A percentile compares a stretch with the other conserved stretches of the same genome.
Evolutionary conservation across 1,140 invertebrate species (phyloP).

Genomic region (Nebria ingens): DNA sequence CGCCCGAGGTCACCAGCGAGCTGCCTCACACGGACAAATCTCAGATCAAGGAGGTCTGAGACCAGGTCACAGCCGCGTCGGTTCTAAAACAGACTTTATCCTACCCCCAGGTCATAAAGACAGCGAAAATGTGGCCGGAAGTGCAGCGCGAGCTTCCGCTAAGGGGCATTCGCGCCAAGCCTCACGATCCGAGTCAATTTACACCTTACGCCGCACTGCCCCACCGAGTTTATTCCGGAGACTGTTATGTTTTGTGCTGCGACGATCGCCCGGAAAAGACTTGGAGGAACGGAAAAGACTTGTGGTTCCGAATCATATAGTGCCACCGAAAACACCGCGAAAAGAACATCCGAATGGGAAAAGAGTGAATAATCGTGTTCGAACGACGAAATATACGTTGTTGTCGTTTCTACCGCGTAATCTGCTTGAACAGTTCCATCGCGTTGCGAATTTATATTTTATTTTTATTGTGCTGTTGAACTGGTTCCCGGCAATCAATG

Average conservation of each 20-base stretch:
- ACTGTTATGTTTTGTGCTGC: slow-evolving; percentile 47
- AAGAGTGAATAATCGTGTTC: slow-evolving; percentile 71
- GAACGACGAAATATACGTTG: slow-evolving; percentile 93
- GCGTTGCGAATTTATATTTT: slow-evolving; percentile 97
- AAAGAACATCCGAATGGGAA: slow-evolving; percentile 76
- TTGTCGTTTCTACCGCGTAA: slow-evolving; percentile 94
- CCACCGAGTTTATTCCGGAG: slow-evolving; percentile 58
- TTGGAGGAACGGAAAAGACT: slow-evolving; percentile 59
- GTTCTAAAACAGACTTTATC: slow-evolving; percentile 78
- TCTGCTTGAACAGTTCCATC: slow-evolving; percentile 94
- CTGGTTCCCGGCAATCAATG: slow-evolving; percentile 88
- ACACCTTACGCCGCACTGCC: slow-evolving; percentile 65
- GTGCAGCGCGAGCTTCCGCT: slow-evolving; percentile 39
- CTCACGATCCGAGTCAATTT: slow-evolving; percentile 74
- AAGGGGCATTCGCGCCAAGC: slow-evolving; percentile 52
- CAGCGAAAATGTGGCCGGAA: slow-evolving; percentile 33
- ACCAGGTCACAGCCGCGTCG: slow-evolving; percentile 63
- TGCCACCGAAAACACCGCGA: slow-evolving; percentile 62
- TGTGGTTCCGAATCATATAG: slow-evolving; percentile 72
- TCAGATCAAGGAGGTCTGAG: slow-evolving; percentile 34
- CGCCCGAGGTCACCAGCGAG: slow-evolving; percentile 64
- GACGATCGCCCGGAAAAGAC: slow-evolving; percentile 33
- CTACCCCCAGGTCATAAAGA: slow-evolving; percentile 67
- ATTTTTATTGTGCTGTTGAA: slow-evolving; percentile 93
- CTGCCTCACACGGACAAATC: slow-evolving; percentile 78